Base-by-base conservation (phyloP, 92 coral and sea anemone species). In the Phymanthus crucifer region DNA sequence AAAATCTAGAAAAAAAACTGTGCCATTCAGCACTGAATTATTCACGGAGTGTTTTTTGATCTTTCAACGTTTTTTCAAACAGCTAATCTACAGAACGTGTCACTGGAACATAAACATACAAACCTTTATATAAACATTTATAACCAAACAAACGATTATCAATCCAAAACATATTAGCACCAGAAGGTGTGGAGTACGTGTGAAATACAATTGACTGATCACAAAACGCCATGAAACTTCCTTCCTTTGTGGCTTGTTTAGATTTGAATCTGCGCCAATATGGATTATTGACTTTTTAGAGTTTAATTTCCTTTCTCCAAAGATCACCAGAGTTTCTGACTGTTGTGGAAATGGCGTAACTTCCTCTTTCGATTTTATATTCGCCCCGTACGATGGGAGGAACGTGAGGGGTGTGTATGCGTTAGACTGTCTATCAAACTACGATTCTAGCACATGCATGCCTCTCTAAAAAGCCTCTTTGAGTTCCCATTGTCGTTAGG, bases 391-490 rank as follows among this genome's bases (percentile, higher is more conserved):
- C 7, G 10, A 38, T 0, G 7, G 5, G 14, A 10, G 48, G 13
- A 43, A 43, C 13, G 13, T 43, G 10, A 54, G 3, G 64, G 27
- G 64, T 54, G 23, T 54, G 64, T 19, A 27, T 19, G 64, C 3
- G 64, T 1, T 50, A 38, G 45, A 77, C 81, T 66, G 81, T 66
- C 72, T 77, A 36, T 38, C 58, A 47, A 77, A 35, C 14, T 61
- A 24, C n/a, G 24, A 65, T 33, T n/a, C 32, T 37, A 32, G 65
- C 23, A 74, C 72, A 77, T 48, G 38, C 81, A 61, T 64, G 32
- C 34, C 50, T n/a, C 19, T 18, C 18, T 8, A 32, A 54, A 76
- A 76, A 26, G 66, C 33, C 32, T 76, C 21, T 57, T 67, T 66
- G 71, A 57, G 45, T 35, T 7, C 3, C 74, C 57, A 54, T 82